Evolutionary conservation across 2,888 invertebrate genomes (phyloP), one percentile per base, ranked within the genome.

Genomic region (Colostygia pectinataria): DNA sequence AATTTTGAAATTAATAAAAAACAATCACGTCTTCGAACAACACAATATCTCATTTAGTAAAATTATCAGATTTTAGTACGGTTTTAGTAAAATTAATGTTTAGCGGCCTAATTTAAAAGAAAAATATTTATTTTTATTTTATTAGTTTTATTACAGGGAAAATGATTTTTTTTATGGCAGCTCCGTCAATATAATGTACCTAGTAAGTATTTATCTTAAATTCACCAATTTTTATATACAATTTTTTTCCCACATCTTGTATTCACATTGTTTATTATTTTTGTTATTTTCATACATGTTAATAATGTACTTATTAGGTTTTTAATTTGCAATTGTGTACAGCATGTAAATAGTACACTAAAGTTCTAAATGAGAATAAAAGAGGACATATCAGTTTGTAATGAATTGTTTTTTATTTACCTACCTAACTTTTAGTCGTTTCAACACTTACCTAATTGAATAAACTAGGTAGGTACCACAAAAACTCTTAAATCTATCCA

Each of bases 321-420:
- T 55, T 48, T 53, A 39, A 54, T 53, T 55, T 47, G 50, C 42
- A 44, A 51, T 53, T 52, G 63, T 74, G 71, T 75, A 73, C 74
- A 78, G 68, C 64, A 57, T 88, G 89, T 89, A 87, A 80, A 88
- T 88, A 86, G 74, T 78, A 79, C 77, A 80, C 68, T 72, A n/a
- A n/a, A n/a, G n/a, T n/a, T 82, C 75, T 86, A 82, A 57, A 69
- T 84, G 86, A 86, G 83, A 88, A 88, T 88, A 87, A 88, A 88
- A 84, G 80, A 78, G 88, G 86, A 89, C 89, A 89, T 89, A 89
- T 89, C 89, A 89, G 81, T 88, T 89, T 89, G 80, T 88, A 84
- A 33, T 2, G 10, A 0, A 25, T 42, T 29, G 46, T 58, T 51
- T 58, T 29, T 49, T 55, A 20, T 20, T 20, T 20, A 20, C 5